Base-by-base conservation (phyloP, 2,113 vertebrate species). In the Takifugu bimaculatus region DNA sequence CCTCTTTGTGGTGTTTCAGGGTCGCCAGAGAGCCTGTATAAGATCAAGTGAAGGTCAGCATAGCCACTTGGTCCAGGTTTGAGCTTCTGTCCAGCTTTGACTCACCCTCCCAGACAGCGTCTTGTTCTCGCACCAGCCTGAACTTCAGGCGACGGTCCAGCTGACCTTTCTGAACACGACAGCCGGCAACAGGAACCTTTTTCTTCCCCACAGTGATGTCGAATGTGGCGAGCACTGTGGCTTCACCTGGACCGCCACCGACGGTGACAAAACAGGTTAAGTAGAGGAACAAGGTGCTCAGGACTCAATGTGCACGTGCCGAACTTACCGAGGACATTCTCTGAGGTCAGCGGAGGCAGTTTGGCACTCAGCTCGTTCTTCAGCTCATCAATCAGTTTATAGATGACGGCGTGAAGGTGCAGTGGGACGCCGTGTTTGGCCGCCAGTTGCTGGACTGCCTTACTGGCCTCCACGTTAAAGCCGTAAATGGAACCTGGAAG, bases 1-100 rank as follows among this genome's bases (percentile, higher is more conserved):
- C 94, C 48, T 95, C 92, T 73, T 95, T 98, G 65, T 93, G 93
- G 66, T 99, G 95, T 80, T 94, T 98, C 82, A 99, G 47, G 6
- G 94, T 89, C 0, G 83, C 87, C 52, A 96, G 58, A 7, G 60
- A 87, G 27, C 97, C 96, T 99, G 54, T 10, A 55, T 52, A 56
- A 27, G 2, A 2, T 1, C 5, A 2, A 4, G 1, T 15, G 20
- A 68, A 27, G 10, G 4, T 5, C 12, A 58, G 10, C 49, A 26
- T 9, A 10, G 2, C 25, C 49, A 20, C 20, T 20, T 1, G 48
- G 48, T 26, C 49, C 25, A 11, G 9, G 35, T 20, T 20, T 20
- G 13, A 51, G n/a, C 0, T 39, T 7, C n/a, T 13, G 25, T 27
- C 15, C 43, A 0, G 55, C 20, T 65, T 26, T 14, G 10, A 65